Conservation (phyloP, 1,140 invertebrate species). For the Andricus grossulariae region DNA sequence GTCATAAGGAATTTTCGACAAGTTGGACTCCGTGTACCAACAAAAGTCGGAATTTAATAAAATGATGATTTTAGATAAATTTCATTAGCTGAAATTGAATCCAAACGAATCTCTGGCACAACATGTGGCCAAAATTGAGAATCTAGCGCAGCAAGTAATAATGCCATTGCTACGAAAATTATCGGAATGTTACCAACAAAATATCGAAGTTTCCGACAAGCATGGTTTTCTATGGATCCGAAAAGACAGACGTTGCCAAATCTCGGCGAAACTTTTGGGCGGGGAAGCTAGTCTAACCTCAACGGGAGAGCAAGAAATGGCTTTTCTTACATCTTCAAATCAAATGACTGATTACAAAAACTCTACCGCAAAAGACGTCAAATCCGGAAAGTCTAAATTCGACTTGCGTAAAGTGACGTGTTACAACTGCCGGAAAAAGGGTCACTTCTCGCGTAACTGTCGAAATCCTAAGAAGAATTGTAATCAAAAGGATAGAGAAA, state of each 20-base stretch:
- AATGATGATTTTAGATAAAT: slow-evolving; percentile 64
- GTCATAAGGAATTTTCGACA: slow-evolving; percentile 51
- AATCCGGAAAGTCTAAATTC: neutral
- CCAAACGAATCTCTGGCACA: slow-evolving; percentile 58
- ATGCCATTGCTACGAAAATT: slow-evolving; percentile 65
- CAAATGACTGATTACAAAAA: neutral
- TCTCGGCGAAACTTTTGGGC: slow-evolving; percentile 63
- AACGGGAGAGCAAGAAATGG: slow-evolving; percentile 29
- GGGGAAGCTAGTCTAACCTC: slow-evolving; percentile 54
- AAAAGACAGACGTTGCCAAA: slow-evolving; percentile 46
- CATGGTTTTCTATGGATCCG: slow-evolving; percentile 61
- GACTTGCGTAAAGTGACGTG: neutral
- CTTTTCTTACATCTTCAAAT: slow-evolving; percentile 11
- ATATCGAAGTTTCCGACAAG: slow-evolving; percentile 62
- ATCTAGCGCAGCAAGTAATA: slow-evolving; percentile 62
- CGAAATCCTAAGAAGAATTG: no score
- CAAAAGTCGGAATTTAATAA: slow-evolving; percentile 63
- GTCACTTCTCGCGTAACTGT: neutral
- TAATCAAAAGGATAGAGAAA: neutral
- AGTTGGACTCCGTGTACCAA: slow-evolving; percentile 46
- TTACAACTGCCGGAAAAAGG: neutral
- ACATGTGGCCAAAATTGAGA: slow-evolving; percentile 67
- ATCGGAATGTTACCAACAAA: slow-evolving; percentile 46
- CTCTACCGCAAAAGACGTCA: neutral
- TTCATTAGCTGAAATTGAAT: slow-evolving; percentile 52